Evolutionary conservation across 2,113 vertebrate genomes (phyloP).

Genomic region (Mohoua ochrocephala): DNA sequence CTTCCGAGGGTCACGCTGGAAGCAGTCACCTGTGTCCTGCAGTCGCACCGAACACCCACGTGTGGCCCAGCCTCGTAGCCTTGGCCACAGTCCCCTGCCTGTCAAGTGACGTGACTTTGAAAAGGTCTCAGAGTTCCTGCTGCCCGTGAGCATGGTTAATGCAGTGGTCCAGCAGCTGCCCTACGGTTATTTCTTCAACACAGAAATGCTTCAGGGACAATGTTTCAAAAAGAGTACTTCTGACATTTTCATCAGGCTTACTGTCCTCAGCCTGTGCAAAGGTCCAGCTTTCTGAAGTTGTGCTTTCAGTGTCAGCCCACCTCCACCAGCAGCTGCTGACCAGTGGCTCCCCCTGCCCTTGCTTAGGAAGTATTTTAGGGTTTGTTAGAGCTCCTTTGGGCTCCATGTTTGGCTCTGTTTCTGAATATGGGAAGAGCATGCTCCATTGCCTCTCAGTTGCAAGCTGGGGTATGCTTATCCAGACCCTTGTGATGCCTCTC

Average conservation of each 20-base stretch:
- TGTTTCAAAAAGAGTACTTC: not conserved
- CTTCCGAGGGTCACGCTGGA: not conserved
- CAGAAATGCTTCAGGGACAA: not conserved
- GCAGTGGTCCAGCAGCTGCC: not conserved
- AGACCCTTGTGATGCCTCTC: not conserved
- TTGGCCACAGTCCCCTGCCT: not conserved
- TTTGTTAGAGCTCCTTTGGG: not conserved
- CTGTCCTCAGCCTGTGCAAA: not conserved
- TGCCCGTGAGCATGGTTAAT: not conserved
- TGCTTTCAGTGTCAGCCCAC: not conserved
- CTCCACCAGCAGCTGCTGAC: not conserved
- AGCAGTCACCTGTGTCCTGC: not conserved
- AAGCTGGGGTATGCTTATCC: not conserved
- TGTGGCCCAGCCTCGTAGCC: not conserved
- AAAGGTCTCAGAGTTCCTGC: not conserved
- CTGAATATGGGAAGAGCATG: not conserved
- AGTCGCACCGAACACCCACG: accelerated
- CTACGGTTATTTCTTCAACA: not conserved
- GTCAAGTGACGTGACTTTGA: not conserved
- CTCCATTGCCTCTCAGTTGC: not conserved
- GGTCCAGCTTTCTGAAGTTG: not conserved
- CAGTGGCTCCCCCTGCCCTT: not conserved
- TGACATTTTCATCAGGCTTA: not conserved
- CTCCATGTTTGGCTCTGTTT: not conserved
- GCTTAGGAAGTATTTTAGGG: not conserved